Percentiles rank a stretch among this genome's conserved stretches.
phyloP scores from a whole-genome alignment of 2,113 vertebrate genomes.

The Eulemur rufifrons region DNA sequence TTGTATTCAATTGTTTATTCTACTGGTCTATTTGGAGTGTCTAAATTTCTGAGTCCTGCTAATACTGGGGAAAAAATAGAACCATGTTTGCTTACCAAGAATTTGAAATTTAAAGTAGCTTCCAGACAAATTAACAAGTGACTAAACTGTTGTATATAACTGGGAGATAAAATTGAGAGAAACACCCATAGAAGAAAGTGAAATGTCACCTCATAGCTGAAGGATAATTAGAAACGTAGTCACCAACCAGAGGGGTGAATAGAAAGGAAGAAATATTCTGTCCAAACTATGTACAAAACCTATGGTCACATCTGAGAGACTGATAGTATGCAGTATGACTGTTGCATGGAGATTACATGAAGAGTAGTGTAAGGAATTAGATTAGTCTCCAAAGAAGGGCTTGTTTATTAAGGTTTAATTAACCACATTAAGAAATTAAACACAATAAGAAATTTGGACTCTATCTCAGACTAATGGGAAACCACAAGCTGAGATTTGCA shows the following conservation, averaged over 20 bases:
- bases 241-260: background rate
- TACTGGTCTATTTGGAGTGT: background rate
- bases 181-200: background rate
- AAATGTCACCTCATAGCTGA: background rate
- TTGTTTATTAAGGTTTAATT: background rate
- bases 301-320: background rate
- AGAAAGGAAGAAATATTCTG: background rate
- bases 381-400: background rate
- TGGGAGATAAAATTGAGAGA: background rate
- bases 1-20: background rate
- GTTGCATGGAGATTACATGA: background rate
- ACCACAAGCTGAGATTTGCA: background rate
- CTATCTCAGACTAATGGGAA: background rate
- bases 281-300: background rate
- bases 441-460: background rate
- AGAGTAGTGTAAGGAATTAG: background rate
- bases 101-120: background rate
- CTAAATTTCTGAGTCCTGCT: background rate
- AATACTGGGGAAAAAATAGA: background rate
- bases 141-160: background rate
- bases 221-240: background rate
- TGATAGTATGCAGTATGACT: fast-evolving
- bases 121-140: background rate
- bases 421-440: background rate
- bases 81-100: background rate